Evolutionary conservation across 2,113 vertebrate species (phyloP).

Genomic region (Gallinago jamesoni): DNA sequence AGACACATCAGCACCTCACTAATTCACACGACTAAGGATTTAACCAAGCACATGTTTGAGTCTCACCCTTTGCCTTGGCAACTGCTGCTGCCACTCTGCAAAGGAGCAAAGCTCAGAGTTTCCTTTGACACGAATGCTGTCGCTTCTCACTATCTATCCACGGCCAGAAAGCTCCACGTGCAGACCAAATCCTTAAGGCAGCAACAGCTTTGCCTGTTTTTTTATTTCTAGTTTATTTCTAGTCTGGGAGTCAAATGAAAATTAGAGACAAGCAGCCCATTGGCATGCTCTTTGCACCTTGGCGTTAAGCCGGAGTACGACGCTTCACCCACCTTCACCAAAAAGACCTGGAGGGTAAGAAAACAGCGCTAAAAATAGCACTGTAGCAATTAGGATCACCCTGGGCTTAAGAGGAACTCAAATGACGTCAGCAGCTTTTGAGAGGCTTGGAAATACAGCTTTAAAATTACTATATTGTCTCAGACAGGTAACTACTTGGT

Average conservation of each 20-base stretch:
- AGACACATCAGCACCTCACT: neutral
- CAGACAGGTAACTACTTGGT: neutral
- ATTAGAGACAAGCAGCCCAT: neutral
- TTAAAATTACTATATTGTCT: neutral
- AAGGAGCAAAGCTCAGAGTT: neutral
- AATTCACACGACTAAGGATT: slow-evolving; percentile 5
- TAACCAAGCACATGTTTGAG: neutral
- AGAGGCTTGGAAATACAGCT: neutral
- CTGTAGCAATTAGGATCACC: neutral
- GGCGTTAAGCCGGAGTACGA: neutral
- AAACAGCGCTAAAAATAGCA: neutral
- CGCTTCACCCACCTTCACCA: neutral
- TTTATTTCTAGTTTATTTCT: neutral
- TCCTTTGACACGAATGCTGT: slow-evolving; percentile 8
- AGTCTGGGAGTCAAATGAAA: neutral
- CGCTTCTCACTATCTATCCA: neutral
- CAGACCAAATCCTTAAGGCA: neutral
- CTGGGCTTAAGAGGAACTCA: neutral
- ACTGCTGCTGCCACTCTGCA: neutral
- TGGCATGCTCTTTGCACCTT: neutral
- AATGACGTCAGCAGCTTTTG: neutral
- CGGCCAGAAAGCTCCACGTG: neutral
- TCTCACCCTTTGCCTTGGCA: slow-evolving; percentile 20
- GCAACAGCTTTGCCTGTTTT: neutral
- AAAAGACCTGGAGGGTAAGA: neutral